phyloP scores from a whole-genome alignment of 2,113 vertebrate genomes.

The Zosterops pallidus region DNA sequence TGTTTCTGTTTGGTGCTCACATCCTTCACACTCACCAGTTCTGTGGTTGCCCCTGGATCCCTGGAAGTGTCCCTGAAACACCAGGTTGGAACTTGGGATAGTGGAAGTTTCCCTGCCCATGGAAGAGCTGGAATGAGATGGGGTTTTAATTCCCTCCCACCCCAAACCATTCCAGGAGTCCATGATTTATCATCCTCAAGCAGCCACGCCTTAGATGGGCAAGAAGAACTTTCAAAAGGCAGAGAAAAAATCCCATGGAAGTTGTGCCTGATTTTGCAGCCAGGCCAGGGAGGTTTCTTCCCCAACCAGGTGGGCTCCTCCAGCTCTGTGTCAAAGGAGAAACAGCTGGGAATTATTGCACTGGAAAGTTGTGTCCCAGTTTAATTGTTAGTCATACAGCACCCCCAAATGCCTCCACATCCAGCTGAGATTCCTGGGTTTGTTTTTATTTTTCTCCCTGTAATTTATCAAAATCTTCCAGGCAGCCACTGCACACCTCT shows the following conservation, averaged over 20 bases:
- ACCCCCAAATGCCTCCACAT: background rate
- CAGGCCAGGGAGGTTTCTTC: background rate
- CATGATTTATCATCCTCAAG: background rate
- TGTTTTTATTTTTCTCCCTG: accelerated
- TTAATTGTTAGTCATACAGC: background rate
- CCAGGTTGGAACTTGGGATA: background rate
- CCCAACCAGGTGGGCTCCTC: background rate
- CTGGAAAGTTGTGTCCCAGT: background rate
- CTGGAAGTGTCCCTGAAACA: background rate
- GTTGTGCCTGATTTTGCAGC: background rate
- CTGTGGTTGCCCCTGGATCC: background rate
- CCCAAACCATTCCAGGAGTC: background rate
- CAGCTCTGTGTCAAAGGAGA: background rate
- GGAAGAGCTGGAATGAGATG: background rate
- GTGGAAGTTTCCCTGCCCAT: background rate
- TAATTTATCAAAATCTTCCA: background rate
- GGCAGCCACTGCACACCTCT: background rate
- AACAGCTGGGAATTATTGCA: accelerated
- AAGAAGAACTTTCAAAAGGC: background rate
- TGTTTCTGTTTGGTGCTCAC: background rate
- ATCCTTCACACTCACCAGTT: background rate
- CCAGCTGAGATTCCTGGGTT: background rate
- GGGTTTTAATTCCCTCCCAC: background rate
- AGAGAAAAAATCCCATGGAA: background rate
- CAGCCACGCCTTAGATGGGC: background rate